These are phyloP conservation scores for Pristionchus mayeri DNA, from an alignment of 2,888 invertebrate species.

Conservation along the genomic window DNA sequence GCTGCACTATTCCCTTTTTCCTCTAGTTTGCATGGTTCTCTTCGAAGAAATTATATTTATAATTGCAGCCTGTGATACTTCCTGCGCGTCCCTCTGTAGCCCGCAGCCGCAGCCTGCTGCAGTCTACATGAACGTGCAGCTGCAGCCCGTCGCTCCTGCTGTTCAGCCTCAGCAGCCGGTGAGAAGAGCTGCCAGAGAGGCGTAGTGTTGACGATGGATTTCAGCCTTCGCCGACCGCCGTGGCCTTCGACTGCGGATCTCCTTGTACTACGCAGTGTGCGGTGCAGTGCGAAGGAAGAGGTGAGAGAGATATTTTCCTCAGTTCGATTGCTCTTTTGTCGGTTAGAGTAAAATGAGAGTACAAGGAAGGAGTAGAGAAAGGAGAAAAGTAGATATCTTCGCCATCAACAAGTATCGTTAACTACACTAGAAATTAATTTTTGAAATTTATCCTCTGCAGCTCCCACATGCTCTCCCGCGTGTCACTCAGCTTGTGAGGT, in stretches of 20 bases:
- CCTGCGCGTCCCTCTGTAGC: slow-evolving; percentile 37
- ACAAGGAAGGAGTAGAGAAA: too few species aligned
- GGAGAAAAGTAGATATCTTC: too few species aligned
- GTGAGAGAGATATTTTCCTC: too few species aligned
- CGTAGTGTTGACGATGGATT: neutral
- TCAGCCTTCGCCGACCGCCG: neutral
- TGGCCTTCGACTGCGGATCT: slow-evolving; percentile 1
- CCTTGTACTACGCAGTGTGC: slow-evolving; percentile 46
- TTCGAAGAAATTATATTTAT: neutral
- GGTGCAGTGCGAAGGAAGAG: slow-evolving; percentile 33
- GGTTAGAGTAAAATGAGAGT: too few species aligned
- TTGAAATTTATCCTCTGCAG: slow-evolving; percentile 3
- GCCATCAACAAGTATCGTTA: too few species aligned
- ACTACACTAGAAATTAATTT: neutral
- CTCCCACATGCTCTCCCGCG: slow-evolving; percentile 50
- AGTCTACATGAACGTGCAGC: neutral
- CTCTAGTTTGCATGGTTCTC: too few species aligned
- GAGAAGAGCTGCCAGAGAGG: neutral
- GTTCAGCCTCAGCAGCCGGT: neutral
- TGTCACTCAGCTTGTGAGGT: slow-evolving; percentile 55
- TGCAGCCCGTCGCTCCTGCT: neutral
- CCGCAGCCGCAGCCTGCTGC: neutral
- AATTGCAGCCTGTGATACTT: slow-evolving; percentile 45
- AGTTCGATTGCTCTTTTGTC: too few species aligned
- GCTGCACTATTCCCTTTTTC: neutral